phyloP scores from a whole-genome alignment of 2,888 invertebrate species.

The Melipona beecheii region DNA sequence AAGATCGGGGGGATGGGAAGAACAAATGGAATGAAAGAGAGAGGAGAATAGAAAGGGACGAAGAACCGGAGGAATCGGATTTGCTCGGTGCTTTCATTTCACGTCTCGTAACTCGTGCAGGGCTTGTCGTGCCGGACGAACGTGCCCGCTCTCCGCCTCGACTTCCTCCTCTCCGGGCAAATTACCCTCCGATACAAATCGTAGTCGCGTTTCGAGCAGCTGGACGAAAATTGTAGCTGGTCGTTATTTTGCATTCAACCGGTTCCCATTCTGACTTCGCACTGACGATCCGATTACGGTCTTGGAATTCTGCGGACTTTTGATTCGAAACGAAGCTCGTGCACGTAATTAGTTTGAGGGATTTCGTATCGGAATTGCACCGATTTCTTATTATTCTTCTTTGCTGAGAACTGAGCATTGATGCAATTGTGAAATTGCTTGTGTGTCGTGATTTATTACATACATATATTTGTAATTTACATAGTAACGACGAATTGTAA shows the following conservation, averaged over 20 bases:
- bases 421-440: too few species aligned
- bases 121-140: conserved; percentile 44
- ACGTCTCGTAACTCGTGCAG: conserved; percentile 71
- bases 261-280: conserved; percentile 29
- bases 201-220: conserved; percentile 75
- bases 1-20: conserved; percentile 18
- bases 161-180: conserved; percentile 41
- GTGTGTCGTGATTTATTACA: too few species aligned
- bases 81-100: conserved; percentile 76
- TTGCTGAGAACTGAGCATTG: too few species aligned
- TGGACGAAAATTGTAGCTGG: conserved; percentile 65
- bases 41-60: conserved; percentile 32
- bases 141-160: conserved; percentile 20
- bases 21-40: conserved; percentile 1
- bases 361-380: background rate
- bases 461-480: too few species aligned
- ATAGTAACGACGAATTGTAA: too few species aligned
- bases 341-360: background rate
- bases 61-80: conserved; percentile 61
- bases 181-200: conserved; percentile 74
- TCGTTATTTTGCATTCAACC: conserved; percentile 62
- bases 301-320: too few species aligned
- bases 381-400: background rate
- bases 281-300: conserved; percentile 30
- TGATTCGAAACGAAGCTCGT: background rate